A percentile compares a stretch with the other conserved stretches of the same genome.
phyloP scores from a whole-genome alignment of 2,113 vertebrate species.

The Bos javanicus region DNA sequence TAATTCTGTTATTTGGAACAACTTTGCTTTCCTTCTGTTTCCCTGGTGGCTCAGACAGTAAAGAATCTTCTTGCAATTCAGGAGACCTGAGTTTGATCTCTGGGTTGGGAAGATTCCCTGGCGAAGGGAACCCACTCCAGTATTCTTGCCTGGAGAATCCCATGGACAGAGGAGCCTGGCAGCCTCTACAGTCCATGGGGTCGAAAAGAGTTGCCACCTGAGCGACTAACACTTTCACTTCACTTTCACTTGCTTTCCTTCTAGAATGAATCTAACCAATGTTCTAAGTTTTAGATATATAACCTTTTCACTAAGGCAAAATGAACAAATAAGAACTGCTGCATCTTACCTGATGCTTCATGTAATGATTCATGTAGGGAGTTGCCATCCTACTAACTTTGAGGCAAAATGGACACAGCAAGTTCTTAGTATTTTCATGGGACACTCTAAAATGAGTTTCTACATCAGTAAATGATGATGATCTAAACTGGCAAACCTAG shows the following conservation, averaged over 20 bases:
- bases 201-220: neutral
- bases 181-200: neutral
- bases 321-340: slow-evolving; percentile 38
- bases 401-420: slow-evolving; percentile 98
- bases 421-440: slow-evolving; percentile 97
- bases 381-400: slow-evolving; percentile 93
- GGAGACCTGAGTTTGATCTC: neutral
- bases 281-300: neutral
- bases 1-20: neutral
- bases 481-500: slow-evolving; percentile 96
- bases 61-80: neutral
- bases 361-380: slow-evolving; percentile 97
- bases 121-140: neutral
- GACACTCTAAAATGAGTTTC: slow-evolving; percentile 92
- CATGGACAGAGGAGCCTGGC: neutral
- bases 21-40: neutral
- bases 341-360: slow-evolving; percentile 94
- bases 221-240: neutral
- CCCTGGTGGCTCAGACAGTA: neutral
- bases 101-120: neutral
- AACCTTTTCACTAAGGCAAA: slow-evolving; percentile 13
- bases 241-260: neutral
- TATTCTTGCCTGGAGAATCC: neutral
- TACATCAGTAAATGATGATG: slow-evolving; percentile 95
- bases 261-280: slow-evolving; percentile 6